These are phyloP conservation scores for Coracopsis vasa DNA, from an alignment of 2,113 vertebrate species.

Conservation along the genomic window DNA sequence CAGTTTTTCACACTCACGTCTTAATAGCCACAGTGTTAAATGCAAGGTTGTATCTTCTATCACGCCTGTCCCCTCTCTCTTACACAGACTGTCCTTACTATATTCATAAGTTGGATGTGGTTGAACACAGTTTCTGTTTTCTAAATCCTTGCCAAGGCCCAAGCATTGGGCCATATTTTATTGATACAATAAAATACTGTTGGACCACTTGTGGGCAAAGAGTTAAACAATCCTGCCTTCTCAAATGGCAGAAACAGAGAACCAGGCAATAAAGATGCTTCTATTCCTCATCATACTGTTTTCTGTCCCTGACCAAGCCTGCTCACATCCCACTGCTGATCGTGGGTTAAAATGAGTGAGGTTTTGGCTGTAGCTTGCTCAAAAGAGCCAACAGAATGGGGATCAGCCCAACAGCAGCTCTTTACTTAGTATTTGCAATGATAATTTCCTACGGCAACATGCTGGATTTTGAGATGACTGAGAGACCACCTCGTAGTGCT, in stretches of 20 bases:
- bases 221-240: not conserved
- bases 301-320: not conserved
- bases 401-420: not conserved
- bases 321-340: not conserved
- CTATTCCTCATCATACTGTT: not conserved
- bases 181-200: not conserved
- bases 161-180: not conserved
- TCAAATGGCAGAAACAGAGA: not conserved
- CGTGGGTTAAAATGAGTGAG: not conserved
- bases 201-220: not conserved
- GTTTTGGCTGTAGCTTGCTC: not conserved
- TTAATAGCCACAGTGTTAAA: not conserved
- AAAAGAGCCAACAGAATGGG: not conserved
- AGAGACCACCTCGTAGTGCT: not conserved
- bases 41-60: not conserved
- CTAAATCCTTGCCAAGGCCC: not conserved
- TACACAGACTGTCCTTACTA: not conserved
- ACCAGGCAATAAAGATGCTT: not conserved
- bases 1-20: not conserved
- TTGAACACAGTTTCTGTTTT: not conserved
- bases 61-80: rapidly evolving
- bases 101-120: not conserved
- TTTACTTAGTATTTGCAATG: not conserved
- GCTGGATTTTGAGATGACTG: not conserved
- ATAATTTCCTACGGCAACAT: not conserved